Base-by-base conservation (phyloP, 2,888 invertebrate species). In the Rutpela maculata region DNA sequence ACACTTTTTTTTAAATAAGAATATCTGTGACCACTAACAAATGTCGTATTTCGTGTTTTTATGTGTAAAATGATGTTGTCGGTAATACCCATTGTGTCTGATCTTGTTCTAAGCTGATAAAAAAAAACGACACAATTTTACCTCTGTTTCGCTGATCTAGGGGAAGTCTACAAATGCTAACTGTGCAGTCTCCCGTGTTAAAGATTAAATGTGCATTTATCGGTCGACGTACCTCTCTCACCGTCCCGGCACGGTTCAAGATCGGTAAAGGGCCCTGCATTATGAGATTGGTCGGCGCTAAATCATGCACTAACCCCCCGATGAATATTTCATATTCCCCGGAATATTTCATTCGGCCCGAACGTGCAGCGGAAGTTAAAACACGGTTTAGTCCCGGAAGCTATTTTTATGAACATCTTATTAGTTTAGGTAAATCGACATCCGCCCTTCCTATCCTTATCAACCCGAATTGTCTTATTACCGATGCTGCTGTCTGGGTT, bases 321-420 rank as follows among this genome's bases (percentile, higher is more conserved):
- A 81, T 82, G 82, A 82, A 82, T 82, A 82, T 82, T 82, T 82
- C 81, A 82, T 82, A 81, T 78, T 81, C 78, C 59, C 56, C 60
- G 80, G 80, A 82, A 82, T 82, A 82, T 82, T 82, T 82, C 82
- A 81, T 82, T 81, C 80, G 74, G 56, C 74, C 31, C 55, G 79
- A 75, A 82, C 82, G 82, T 82, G 82, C 71, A 67, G 63, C 76
- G 80, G 77, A 79, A 82, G 79, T 75, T 74, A 75, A 81, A 78
- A 75, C 76, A 62, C 75, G 77, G 68, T 75, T 71, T 73, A 74
- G 71, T 22, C 68, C 77, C 79, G 78, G 79, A 80, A 79, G 79
- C 77, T 75, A 77, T 80, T 82, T 79, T 80, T 78, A 82, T 80
- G 75, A 79, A 78, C 79, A 69, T 79, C 78, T 80, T 77, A 81